Conservation (phyloP, 1,140 invertebrate genomes). For the Drosophila watanabei region DNA sequence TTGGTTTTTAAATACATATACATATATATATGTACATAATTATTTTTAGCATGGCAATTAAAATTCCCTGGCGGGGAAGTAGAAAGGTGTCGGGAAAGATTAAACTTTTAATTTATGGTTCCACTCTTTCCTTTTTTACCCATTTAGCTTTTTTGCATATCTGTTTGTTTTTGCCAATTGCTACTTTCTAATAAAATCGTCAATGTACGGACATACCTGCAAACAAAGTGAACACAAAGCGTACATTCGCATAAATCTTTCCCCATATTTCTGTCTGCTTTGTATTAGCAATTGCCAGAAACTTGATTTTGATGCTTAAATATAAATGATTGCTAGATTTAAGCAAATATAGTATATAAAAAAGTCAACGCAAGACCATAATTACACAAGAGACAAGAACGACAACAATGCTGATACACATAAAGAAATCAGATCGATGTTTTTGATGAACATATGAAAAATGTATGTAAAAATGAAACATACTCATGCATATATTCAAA, state of each 20-base stretch:
- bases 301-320: slow-evolving; percentile 80
- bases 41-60: slow-evolving; percentile 49
- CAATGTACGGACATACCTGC: slow-evolving; percentile 27
- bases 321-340: slow-evolving; percentile 73
- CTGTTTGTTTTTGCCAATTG: slow-evolving; percentile 49
- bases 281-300: slow-evolving; percentile 74
- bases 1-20: slow-evolving; percentile 11
- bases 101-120: slow-evolving; percentile 52
- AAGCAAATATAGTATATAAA: slow-evolving; percentile 39
- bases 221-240: slow-evolving; percentile 10
- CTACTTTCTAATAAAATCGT: slow-evolving; percentile 54
- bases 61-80: slow-evolving; percentile 31
- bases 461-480: too few relatives aligned
- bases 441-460: too few relatives aligned
- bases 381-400: slow-evolving; percentile 35
- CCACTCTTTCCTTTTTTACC: slow-evolving; percentile 20
- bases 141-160: slow-evolving; percentile 40
- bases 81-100: slow-evolving; percentile 43
- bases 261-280: slow-evolving; percentile 46
- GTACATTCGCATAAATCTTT: slow-evolving; percentile 59
- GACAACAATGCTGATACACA: slow-evolving; percentile 25
- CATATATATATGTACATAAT: neutral
- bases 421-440: neutral
- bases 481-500: too few relatives aligned
- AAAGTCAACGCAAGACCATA: slow-evolving; percentile 20